A percentile compares a stretch with the other conserved stretches of the same genome.
Evolutionary conservation across 2,113 vertebrate genomes (phyloP).

Genomic region (Parus major): DNA sequence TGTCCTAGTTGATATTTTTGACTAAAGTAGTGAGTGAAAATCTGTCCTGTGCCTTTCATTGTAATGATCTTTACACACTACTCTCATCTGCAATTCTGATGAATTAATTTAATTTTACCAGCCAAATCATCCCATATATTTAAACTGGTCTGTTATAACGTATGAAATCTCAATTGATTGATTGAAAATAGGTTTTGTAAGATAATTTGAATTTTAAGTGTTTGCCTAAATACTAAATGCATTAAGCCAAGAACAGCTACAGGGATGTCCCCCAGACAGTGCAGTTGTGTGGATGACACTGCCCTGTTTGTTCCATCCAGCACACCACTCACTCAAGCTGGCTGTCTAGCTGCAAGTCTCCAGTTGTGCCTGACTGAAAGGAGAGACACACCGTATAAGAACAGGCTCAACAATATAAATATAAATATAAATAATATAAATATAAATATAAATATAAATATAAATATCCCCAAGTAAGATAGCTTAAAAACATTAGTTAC

Average conservation of each 20-base stretch:
- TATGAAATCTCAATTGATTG: not conserved
- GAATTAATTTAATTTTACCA: not conserved
- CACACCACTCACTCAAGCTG: rapidly evolving
- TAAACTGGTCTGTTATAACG: not conserved
- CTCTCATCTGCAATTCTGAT: not conserved
- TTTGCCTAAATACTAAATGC: not conserved
- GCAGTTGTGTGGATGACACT: rapidly evolving
- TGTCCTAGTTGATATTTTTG: not conserved
- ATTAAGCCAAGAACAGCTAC: not conserved
- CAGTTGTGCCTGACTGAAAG: not conserved
- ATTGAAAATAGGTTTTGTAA: not conserved
- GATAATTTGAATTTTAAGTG: not conserved
- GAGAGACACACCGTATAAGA: not conserved
- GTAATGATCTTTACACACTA: not conserved
- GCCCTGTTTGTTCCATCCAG: not conserved
- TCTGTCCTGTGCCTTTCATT: not conserved
- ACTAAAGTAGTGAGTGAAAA: not conserved
- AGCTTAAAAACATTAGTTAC: not conserved
- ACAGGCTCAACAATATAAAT: not conserved
- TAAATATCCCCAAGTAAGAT: not conserved
- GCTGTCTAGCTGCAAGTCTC: not conserved
- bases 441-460: too few relatives aligned
- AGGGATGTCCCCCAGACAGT: not conserved
- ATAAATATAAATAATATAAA: too few relatives aligned
- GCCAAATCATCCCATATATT: not conserved